Percentiles rank a stretch among this genome's conserved stretches.
Evolutionary conservation across 2,888 invertebrate species (phyloP).

Genomic region (Tubulanus polymorphus): DNA sequence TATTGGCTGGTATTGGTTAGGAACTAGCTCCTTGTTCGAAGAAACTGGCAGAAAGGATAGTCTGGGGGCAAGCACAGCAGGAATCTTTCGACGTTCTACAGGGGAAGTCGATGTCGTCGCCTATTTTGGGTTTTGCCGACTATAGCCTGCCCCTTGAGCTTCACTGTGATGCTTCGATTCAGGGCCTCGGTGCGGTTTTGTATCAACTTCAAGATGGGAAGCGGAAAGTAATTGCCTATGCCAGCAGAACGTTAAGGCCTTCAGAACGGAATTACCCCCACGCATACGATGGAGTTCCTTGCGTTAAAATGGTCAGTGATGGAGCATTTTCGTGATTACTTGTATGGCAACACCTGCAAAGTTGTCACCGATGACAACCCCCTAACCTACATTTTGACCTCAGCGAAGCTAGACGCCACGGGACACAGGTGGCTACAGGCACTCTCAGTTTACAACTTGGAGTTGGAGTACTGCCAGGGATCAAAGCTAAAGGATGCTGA

Average conservation of each 20-base stretch:
- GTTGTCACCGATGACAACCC: no score
- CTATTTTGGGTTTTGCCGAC: conserved; percentile 16
- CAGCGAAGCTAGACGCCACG: conserved; percentile 12
- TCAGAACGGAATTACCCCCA: conserved; percentile 11
- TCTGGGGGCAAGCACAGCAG: no score
- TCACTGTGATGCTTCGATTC: conserved; percentile 11
- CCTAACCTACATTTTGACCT: conserved; percentile 9
- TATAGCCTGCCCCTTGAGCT: conserved; percentile 12
- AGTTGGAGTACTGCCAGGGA: conserved; percentile 5
- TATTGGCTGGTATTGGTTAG: no score
- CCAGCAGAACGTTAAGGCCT: conserved; percentile 7
- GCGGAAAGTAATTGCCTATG: conserved; percentile 11
- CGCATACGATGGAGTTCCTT: conserved; percentile 11
- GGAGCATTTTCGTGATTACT: conserved; percentile 12
- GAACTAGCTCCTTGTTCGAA: no score
- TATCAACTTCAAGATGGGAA: conserved; percentile 12
- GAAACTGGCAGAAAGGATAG: no score
- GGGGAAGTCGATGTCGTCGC: no score
- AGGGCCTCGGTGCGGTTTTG: conserved; percentile 16
- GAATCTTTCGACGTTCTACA: no score
- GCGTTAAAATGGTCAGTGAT: conserved; percentile 15
- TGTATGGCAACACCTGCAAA: no score
- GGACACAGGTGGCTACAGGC: conserved; percentile 13
- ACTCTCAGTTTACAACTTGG: conserved; percentile 8
- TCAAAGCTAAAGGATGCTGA: conserved; percentile 9